Evolutionary conservation across 2,888 invertebrate genomes (phyloP).

Genomic region (Dasypolia templi): DNA sequence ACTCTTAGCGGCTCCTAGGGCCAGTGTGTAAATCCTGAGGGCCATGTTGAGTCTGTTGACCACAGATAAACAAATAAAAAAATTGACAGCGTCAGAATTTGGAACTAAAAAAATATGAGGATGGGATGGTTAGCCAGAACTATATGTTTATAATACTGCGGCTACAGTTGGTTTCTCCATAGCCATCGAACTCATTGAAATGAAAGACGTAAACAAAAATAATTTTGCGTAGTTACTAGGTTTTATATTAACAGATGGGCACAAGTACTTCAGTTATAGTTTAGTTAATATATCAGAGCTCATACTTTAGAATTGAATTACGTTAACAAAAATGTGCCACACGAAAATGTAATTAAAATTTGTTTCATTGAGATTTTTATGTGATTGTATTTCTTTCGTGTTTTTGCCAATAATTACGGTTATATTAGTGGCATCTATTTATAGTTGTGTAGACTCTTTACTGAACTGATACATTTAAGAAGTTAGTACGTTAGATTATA

Average conservation of each 20-base stretch:
- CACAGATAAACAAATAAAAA: background rate
- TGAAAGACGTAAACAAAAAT: constrained; percentile 60
- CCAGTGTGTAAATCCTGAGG: background rate
- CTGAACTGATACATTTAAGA: constrained; percentile 87
- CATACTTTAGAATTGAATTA: constrained; percentile 53
- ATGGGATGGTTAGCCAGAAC: background rate
- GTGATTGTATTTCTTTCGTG: constrained; percentile 72
- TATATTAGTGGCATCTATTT: constrained; percentile 71
- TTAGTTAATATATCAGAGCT: constrained; percentile 69
- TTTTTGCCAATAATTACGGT: constrained; percentile 70
- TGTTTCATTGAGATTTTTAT: constrained; percentile 75
- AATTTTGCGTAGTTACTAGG: constrained; percentile 53
- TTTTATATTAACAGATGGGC: constrained; percentile 75
- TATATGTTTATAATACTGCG: background rate
- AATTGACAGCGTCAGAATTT: background rate
- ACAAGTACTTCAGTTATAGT: constrained; percentile 85
- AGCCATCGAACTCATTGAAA: constrained; percentile 11
- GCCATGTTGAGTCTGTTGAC: background rate
- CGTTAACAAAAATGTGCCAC: constrained; percentile 74
- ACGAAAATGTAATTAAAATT: constrained; percentile 63
- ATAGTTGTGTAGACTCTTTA: constrained; percentile 76
- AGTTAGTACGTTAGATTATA: constrained; percentile 76
- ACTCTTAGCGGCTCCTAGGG: background rate
- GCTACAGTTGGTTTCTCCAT: constrained; percentile 9
- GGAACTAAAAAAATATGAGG: background rate